Evolutionary conservation across 2,797 vertebrate genomes (phyloP).

Genomic region (Remorina albescens): DNA sequence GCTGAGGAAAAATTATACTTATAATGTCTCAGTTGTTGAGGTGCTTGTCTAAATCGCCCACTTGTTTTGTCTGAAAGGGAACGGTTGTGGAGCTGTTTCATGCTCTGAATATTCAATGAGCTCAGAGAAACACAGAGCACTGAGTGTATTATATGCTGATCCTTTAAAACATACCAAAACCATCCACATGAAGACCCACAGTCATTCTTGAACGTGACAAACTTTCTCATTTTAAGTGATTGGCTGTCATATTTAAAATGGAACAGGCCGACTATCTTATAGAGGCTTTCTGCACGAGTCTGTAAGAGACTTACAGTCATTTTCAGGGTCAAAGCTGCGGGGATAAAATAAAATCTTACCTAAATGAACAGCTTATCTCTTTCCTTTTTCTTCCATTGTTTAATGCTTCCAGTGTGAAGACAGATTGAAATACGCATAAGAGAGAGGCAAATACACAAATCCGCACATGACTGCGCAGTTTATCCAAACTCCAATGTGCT

Average conservation of each 20-base stretch:
- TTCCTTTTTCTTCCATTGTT: not conserved
- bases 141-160: conserved; percentile 7
- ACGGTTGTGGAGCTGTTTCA: conserved; percentile 14
- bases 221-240: conserved; percentile 7
- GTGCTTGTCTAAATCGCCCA: conserved; percentile 43
- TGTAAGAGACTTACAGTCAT: too few species aligned
- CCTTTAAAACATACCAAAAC: not conserved
- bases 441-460: conserved; percentile 7
- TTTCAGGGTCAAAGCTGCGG: not conserved
- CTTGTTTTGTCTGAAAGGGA: conserved; percentile 53
- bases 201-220: not conserved
- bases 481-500: conserved; percentile 4
- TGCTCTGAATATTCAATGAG: conserved; percentile 53
- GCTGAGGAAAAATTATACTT: not conserved
- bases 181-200: not conserved
- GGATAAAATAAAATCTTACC: not conserved
- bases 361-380: not conserved
- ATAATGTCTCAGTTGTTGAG: conserved; percentile 21
- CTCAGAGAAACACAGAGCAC: conserved; percentile 15
- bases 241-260: not conserved
- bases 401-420: not conserved
- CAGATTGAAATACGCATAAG: conserved; percentile 3
- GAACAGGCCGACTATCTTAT: not conserved
- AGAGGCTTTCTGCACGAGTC: not conserved
- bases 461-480: not conserved